A percentile compares a stretch with the other conserved stretches of the same genome.
Evolutionary conservation across 2,797 vertebrate species (phyloP).

Genomic region (Chaunax sp.): DNA sequence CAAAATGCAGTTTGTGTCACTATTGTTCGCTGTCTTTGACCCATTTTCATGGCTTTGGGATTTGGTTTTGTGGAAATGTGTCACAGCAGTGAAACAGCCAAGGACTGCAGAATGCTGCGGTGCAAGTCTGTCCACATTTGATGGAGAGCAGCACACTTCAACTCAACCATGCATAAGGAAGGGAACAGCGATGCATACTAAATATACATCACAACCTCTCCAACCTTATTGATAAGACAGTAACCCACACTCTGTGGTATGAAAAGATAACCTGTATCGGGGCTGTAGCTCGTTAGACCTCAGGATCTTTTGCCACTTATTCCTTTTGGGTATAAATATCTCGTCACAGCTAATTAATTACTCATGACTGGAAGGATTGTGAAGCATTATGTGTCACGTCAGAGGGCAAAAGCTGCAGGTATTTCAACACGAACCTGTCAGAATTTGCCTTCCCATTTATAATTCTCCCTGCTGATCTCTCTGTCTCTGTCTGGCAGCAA

Average conservation of each 20-base stretch:
- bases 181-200: conserved; percentile 61
- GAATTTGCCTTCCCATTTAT: conserved; percentile 38
- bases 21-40: not conserved
- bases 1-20: conserved; percentile 1
- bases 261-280: conserved; percentile 19
- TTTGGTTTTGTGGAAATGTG: conserved; percentile 35
- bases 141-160: conserved; percentile 45
- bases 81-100: conserved; percentile 23
- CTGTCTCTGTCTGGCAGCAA: conserved; percentile 78
- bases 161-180: conserved; percentile 55
- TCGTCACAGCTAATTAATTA: conserved; percentile 44
- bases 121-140: conserved; percentile 49
- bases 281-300: not conserved
- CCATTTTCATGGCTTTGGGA: conserved; percentile 8
- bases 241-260: conserved; percentile 9
- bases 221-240: conserved; percentile 35
- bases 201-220: conserved; percentile 49
- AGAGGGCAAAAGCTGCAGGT: not conserved
- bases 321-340: too few relatives aligned
- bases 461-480: conserved; percentile 26
- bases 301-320: conserved; percentile 23
- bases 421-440: conserved; percentile 37
- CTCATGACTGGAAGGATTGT: conserved; percentile 30
- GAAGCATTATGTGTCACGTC: conserved; percentile 38
- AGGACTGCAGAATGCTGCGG: conserved; percentile 53